Evolutionary conservation across 2,113 vertebrate species (phyloP).

Genomic region (Anthoscopus minutus): DNA sequence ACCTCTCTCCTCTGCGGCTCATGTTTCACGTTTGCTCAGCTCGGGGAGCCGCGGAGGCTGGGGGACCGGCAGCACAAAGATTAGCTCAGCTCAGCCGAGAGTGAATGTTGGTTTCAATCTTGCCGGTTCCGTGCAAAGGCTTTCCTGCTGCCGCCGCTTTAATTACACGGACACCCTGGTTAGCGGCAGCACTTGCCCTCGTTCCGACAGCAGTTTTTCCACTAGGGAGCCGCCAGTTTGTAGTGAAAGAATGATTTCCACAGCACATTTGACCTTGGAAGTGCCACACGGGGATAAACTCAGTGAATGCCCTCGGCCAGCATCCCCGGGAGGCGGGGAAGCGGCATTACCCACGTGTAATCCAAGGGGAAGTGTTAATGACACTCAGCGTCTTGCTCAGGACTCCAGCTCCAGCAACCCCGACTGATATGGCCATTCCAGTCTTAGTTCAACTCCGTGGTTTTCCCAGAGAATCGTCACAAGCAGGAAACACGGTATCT

Average conservation of each 20-base stretch:
- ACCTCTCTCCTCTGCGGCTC: neutral
- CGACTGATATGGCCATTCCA: neutral
- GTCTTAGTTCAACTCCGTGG: rapidly evolving
- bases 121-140: neutral
- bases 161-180: rapidly evolving
- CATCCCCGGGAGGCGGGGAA: neutral
- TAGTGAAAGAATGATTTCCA: neutral
- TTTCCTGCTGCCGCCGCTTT: neutral
- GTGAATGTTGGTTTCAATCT: neutral
- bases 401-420: neutral
- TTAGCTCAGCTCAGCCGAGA: neutral
- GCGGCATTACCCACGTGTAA: too few relatives aligned
- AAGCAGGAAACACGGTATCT: neutral
- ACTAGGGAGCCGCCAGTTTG: neutral
- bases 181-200: neutral
- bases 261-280: neutral
- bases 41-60: neutral
- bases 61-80: neutral
- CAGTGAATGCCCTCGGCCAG: neutral
- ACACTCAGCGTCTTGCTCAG: rapidly evolving
- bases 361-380: neutral
- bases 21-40: neutral
- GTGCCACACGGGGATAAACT: neutral
- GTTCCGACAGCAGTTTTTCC: neutral
- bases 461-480: neutral